Evolutionary conservation across 2,888 invertebrate species (phyloP), one percentile per base, ranked within the genome.

Genomic region (Eristalis tenax): DNA sequence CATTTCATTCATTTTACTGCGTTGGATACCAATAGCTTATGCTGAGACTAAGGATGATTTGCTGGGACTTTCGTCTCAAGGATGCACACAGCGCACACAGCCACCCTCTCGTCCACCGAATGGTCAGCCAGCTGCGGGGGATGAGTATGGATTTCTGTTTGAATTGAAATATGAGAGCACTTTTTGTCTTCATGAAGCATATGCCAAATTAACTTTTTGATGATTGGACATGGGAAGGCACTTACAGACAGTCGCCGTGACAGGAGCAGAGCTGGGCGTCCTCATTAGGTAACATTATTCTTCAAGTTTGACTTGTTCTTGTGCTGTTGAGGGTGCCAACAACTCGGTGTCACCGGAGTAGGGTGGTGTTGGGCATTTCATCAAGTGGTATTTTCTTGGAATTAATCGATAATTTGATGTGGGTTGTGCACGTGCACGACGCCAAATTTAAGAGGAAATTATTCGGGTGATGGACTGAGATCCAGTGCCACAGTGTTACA

Each of bases 1-100:
- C 57, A 79, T 73, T 79, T 79, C 79, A 61, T 73, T 73, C 79
- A 50, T 78, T 78, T 79, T 61, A 64, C 23, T 73, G 65, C 56
- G 57, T 73, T 61, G 78, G 77, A 38, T 26, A 18, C 18, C 18
- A 18, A 56, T 26, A 63, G 64, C 22, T 40, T n/a, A 22, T 22
- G 50, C 50, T 18, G 2, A 50, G 50, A 50, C 50, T 50, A 70
- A 65, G 79, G 71, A 66, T 59, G 13, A 79, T 73, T 56, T 79
- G 50, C 26, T 59, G 22, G 22, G 18, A 26, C 26, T 26, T 59
- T 59, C 26, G 26, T 59, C 26, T 59, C 59, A 59, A 59, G 26
- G 59, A 59, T 63, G 26, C 32, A 15, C 32, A 26, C 61, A 28
- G 32, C 28, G 32, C 28, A 26, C 13, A 28, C 8, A 3, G 15